Evolutionary conservation across 2,797 vertebrate genomes (phyloP), one percentile per base, ranked within the genome.

Genomic region (Dendrocincla tyrannina): DNA sequence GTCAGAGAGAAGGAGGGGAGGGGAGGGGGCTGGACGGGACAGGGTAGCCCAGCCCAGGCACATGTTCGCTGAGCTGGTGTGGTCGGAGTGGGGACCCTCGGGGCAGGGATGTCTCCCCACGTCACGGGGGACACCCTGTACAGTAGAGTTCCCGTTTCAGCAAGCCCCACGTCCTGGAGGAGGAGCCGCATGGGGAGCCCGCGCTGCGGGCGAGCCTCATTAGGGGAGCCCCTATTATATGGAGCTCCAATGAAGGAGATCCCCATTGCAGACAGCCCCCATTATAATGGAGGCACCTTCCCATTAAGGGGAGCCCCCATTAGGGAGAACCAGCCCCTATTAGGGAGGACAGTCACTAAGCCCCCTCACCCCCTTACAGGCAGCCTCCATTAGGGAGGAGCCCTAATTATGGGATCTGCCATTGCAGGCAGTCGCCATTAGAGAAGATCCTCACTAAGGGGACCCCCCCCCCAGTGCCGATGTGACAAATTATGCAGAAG

Each of bases 1-100:
- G 93, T 66, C 52, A 88, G 96, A 95, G 44, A 22, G 44, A 46
- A 46, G 96, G 94, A 67, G 93, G 55, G 82, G 66, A 72, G 8
- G 39, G 37, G 46, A 59, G 3, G 64, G 47, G 62, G 64, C 2
- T 13, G 74, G 25, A 33, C 18, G 17, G 49, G 35, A n/a, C 9
- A 80, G 94, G 4, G 32, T 19, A 11, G 44, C 20, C 5, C 44
- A 12, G 85, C 42, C 30, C 41, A 9, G 55, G 9, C 49, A 24
- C 67, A 52, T 4, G 87, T 78, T 74, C 66, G 18, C 58, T 56
- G 93, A 92, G 77, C 50, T 22, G 35, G 35, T 35, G 35, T 35
- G 35, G 35, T 35, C 35, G 35, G 35, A 35, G 35, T 35, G 35
- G 35, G 35, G 35, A 35, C 35, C 35, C n/a, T 37, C 10, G 9